Conservation (phyloP, 2,888 invertebrate species). For the Coenonympha arcania region DNA sequence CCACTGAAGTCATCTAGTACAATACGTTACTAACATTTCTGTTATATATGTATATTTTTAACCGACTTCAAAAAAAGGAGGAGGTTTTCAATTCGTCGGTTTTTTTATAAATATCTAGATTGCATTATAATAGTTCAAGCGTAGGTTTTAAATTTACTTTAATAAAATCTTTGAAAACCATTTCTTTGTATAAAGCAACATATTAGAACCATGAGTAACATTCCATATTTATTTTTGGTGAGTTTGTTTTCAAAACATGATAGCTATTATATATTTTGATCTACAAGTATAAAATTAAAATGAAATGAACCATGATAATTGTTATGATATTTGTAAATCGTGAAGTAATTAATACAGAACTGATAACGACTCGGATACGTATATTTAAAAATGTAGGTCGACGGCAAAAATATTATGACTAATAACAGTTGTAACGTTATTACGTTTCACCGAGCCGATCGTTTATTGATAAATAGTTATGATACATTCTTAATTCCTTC, state of each 20-base stretch:
- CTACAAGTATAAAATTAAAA: neutral
- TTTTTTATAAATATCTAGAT: too few species aligned
- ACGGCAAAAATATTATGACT: constrained; percentile 8
- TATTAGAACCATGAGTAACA: too few species aligned
- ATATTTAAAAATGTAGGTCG: constrained; percentile 4
- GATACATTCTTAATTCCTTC: constrained; percentile 13
- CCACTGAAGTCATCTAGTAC: neutral
- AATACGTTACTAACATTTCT: neutral
- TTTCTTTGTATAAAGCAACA: too few species aligned
- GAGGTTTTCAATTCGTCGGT: too few species aligned
- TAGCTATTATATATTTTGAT: neutral
- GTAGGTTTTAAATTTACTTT: too few species aligned
- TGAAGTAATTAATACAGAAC: neutral
- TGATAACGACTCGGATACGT: neutral
- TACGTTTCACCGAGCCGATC: constrained; percentile 3
- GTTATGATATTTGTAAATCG: neutral
- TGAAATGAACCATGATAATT: neutral
- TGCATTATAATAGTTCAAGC: too few species aligned
- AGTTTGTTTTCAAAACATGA: neutral
- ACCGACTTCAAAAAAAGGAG: too few species aligned
- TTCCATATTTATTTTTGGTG: too few species aligned
- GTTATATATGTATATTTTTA: too few species aligned
- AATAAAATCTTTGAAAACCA: too few species aligned
- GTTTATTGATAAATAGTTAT: constrained; percentile 14
- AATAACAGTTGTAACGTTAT: constrained; percentile 6